Evolutionary conservation across 2,797 vertebrate species (phyloP), one percentile per base, ranked within the genome.

Genomic region (Crypturellus tataupa): DNA sequence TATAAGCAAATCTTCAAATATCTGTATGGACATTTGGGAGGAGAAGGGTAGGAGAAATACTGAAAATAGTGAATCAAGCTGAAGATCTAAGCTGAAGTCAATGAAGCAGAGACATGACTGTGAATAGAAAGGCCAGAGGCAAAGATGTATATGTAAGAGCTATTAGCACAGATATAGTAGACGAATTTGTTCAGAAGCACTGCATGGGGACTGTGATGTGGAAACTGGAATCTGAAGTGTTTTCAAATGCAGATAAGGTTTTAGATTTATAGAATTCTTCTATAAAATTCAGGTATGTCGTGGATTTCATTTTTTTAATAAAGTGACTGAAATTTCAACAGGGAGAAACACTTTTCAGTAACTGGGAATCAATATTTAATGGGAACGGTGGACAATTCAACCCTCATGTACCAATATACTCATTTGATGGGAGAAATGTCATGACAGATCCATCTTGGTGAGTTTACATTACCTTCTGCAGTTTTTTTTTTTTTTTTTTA

Each of bases 391-490:
- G 68, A 86, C 97, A 65, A 64, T 99, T 97, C 97, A 98, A 98
- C 62, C 37, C 95, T 70, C 97, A 98, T 11, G 94, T 98, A 96
- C 99, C 99, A 17, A 98, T 99, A 96, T 99, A 99, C 91, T 99
- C 99, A 51, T 99, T 99, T 71, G 99, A 99, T 18, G 99, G 99
- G 12, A 98, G 98, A 79, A 98, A 99, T 1, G 94, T 99, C 80
- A 98, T 99, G 97, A 98, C 98, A 0, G 98, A 99, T 95, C 98
- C 99, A 42, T 98, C 99, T 91, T 99, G 99, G 99, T 99, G 90
- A 98, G 99, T 98, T 73, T n/a, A 60, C n/a, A 8, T 65, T 77
- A 39, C 1, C 12, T 11, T 21, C 47, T 65, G 3, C n/a, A n/a
- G n/a, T n/a, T n/a, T n/a, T n/a, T n/a, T n/a, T n/a, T n/a, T n/a